phyloP scores from a whole-genome alignment of 2,888 invertebrate species.

The Phaonia tiefii region DNA sequence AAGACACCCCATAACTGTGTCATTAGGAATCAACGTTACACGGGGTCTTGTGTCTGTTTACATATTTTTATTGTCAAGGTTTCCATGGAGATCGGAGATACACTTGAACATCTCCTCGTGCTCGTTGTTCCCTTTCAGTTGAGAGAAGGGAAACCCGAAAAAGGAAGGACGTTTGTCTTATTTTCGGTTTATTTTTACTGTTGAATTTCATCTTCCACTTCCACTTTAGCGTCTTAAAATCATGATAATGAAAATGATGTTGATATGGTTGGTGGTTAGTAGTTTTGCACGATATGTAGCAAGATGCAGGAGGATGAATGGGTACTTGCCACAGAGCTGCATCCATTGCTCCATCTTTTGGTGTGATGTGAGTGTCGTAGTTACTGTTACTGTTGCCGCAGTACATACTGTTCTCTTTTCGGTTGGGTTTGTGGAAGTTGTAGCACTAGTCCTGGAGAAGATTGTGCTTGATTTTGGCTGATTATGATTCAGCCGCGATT shows the following conservation, averaged over 20 bases:
- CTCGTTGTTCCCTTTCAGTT: background rate
- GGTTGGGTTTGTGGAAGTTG: conserved; percentile 34
- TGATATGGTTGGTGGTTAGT: conserved; percentile 51
- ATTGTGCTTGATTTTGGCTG: conserved; percentile 53
- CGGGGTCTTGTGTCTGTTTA: conserved; percentile 47
- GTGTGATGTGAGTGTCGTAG: background rate
- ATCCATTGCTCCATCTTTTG: conserved; percentile 31
- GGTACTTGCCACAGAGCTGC: conserved; percentile 28
- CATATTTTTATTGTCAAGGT: conserved; percentile 65
- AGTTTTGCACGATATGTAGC: background rate
- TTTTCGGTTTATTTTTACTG: conserved; percentile 5
- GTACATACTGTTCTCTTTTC: conserved; percentile 1
- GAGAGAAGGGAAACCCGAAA: conserved; percentile 37
- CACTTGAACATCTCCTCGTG: conserved; percentile 29
- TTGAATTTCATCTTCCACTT: conserved; percentile 15
- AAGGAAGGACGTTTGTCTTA: conserved; percentile 18
- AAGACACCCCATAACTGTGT: conserved; percentile 52
- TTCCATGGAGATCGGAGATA: conserved; percentile 35
- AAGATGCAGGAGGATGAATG: too few species aligned
- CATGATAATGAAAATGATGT: conserved; percentile 53
- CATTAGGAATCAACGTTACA: conserved; percentile 46
- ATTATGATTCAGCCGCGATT: conserved; percentile 55
- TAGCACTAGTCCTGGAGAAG: conserved; percentile 27
- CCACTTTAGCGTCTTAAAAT: conserved; percentile 29
- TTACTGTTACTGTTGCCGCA: background rate